A percentile compares a stretch with the other conserved stretches of the same genome.
Conservation (phyloP, 2,888 invertebrate genomes). For the Drosophila longiperda region DNA sequence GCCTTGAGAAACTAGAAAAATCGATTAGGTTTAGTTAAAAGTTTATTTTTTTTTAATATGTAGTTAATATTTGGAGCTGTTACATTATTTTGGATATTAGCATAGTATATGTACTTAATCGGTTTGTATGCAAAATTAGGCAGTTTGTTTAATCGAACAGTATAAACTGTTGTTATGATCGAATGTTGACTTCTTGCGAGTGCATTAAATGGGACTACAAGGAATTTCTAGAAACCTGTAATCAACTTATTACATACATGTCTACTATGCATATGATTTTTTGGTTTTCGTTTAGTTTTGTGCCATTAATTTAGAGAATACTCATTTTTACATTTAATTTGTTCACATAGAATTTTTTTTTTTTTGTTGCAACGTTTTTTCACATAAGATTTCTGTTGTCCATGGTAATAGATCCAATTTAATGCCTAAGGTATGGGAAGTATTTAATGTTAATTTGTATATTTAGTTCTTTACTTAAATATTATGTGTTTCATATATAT, state of each 20-base stretch:
- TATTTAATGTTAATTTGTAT: slow-evolving; percentile 21
- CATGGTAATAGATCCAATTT: not conserved
- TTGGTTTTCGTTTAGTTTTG: slow-evolving; percentile 39
- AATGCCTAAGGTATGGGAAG: slow-evolving; percentile 27
- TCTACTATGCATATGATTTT: slow-evolving; percentile 44
- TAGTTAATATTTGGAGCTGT: slow-evolving; percentile 72
- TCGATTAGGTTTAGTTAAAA: slow-evolving; percentile 52
- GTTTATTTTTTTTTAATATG: slow-evolving; percentile 62
- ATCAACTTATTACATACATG: slow-evolving; percentile 15
- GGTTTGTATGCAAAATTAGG: slow-evolving; percentile 48
- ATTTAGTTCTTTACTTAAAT: slow-evolving; percentile 29
- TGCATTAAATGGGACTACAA: slow-evolving; percentile 1
- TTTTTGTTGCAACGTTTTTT: slow-evolving; percentile 20
- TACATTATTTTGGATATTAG: slow-evolving; percentile 66
- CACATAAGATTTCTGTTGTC: slow-evolving; percentile 17
- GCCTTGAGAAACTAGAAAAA: not conserved
- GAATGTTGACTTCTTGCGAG: not conserved
- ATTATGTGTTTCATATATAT: slow-evolving; percentile 3
- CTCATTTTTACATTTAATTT: slow-evolving; percentile 13
- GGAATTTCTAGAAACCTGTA: slow-evolving; percentile 4
- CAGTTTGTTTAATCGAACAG: slow-evolving; percentile 19
- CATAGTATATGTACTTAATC: slow-evolving; percentile 48
- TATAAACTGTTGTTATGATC: slow-evolving; percentile 4
- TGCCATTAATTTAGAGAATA: slow-evolving; percentile 44
- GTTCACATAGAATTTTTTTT: slow-evolving; percentile 6